Evolutionary conservation across 2,888 invertebrate species (phyloP).

Genomic region (Acanthosoma haemorrhoidale): DNA sequence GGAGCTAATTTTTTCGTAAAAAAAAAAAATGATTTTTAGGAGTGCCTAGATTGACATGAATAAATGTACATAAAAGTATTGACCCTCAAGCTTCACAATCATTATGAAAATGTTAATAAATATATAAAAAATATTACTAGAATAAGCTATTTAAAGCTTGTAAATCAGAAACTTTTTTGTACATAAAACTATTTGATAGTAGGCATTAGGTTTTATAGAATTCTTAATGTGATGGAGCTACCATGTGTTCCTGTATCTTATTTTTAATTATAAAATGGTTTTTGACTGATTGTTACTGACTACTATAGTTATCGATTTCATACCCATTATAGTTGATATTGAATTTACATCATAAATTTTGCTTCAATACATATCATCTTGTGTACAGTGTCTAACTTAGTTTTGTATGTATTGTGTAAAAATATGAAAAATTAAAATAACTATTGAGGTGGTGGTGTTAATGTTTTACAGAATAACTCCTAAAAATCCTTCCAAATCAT

Average conservation of each 20-base stretch:
- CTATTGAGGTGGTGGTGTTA: slow-evolving; percentile 11
- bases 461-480: neutral
- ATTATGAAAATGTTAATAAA: neutral
- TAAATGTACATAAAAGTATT: slow-evolving; percentile 22
- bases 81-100: slow-evolving; percentile 16
- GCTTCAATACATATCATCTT: slow-evolving; percentile 41
- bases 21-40: neutral
- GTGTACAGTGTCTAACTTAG: slow-evolving; percentile 41
- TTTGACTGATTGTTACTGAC: neutral
- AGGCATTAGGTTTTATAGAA: slow-evolving; percentile 14
- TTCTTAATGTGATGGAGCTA: slow-evolving; percentile 15
- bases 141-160: slow-evolving; percentile 17
- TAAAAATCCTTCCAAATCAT: neutral
- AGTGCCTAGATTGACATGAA: slow-evolving; percentile 9
- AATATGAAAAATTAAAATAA: slow-evolving; percentile 36
- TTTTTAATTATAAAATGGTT: slow-evolving; percentile 15
- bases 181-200: slow-evolving; percentile 19
- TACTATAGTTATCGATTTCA: neutral
- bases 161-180: slow-evolving; percentile 19
- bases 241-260: neutral
- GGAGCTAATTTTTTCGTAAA: neutral
- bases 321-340: neutral
- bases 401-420: slow-evolving; percentile 41
- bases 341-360: slow-evolving; percentile 33
- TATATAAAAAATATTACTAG: neutral